Evolutionary conservation across 2,888 invertebrate species (phyloP), one percentile per base, ranked within the genome.

Genomic region (Ditula angustiorana): DNA sequence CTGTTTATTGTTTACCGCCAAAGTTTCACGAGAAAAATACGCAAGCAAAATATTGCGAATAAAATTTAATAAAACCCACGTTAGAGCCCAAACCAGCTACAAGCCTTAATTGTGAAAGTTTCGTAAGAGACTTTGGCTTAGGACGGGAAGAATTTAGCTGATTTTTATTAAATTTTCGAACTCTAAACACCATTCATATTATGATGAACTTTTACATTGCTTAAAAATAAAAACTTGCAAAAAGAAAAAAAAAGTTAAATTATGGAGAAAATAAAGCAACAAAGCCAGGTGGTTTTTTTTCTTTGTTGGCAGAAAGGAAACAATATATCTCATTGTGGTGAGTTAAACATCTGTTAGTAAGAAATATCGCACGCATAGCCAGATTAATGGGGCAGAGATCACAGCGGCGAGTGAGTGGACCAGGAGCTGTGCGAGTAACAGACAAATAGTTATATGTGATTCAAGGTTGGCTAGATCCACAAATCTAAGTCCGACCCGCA

Each of bases 351-450:
- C 78, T 79, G 80, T 80, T 82, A 79, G 75, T 65, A 75, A 80
- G 83, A 87, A 82, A 85, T 86, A 86, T 87, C 78, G 82, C 82
- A 81, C 83, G 80, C 77, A 84, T 78, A 83, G 79, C 83, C 73
- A 86, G 87, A 87, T 87, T 85, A 87, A 87, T 87, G 86, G 81
- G 69, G 76, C 65, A 73, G 73, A 84, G 80, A 81, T 81, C 80
- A 80, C 77, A 80, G 79, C 76, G 67, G 71, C 75, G 76, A 71
- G 75, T 28, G 61, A 46, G 50, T 74, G 74, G 77, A 16, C 69
- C 30, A 24, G 72, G 81, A 79, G 83, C 69, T 67, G 59, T 61
- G 1, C 60, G 46, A 58, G 53, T 30, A 33, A 24, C 24, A 53
- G 26, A 5, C n/a, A n/a, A n/a, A n/a, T n/a, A n/a, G n/a, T n/a